Evolutionary conservation across 2,113 vertebrate genomes (phyloP).

Genomic region (Procapra przewalskii): DNA sequence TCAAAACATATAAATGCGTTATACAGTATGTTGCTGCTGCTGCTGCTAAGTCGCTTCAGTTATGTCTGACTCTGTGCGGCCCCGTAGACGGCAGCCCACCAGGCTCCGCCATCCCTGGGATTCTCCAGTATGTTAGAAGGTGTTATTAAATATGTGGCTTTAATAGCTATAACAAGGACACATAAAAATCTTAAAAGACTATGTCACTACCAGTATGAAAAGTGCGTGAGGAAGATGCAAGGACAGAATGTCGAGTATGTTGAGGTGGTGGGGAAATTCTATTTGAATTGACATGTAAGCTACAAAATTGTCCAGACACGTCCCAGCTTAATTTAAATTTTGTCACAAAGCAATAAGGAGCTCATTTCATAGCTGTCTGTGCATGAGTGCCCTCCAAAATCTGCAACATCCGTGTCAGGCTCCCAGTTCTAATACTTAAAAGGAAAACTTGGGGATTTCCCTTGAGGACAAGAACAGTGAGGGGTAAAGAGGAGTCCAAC

Average conservation of each 20-base stretch:
- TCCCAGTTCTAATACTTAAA: fast-evolving
- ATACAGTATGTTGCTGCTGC: not conserved
- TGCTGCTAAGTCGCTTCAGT: too few species aligned
- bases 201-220: not conserved
- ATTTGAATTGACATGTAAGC: not conserved
- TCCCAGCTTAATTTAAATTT: not conserved
- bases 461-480: fast-evolving
- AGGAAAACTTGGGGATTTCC: fast-evolving
- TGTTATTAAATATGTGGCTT: not conserved
- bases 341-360: not conserved
- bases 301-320: not conserved
- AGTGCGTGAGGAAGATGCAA: not conserved
- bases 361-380: not conserved
- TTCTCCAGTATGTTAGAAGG: not conserved
- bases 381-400: not conserved
- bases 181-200: not conserved
- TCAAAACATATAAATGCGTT: not conserved
- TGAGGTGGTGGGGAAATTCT: not conserved
- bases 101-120: too few species aligned
- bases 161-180: not conserved
- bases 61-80: fast-evolving
- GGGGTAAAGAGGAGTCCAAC: not conserved
- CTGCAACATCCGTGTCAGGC: fast-evolving
- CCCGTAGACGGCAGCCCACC: too few species aligned
- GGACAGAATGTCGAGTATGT: not conserved